Conservation (phyloP, 1,140 invertebrate genomes). For the Drosophila mayri region DNA sequence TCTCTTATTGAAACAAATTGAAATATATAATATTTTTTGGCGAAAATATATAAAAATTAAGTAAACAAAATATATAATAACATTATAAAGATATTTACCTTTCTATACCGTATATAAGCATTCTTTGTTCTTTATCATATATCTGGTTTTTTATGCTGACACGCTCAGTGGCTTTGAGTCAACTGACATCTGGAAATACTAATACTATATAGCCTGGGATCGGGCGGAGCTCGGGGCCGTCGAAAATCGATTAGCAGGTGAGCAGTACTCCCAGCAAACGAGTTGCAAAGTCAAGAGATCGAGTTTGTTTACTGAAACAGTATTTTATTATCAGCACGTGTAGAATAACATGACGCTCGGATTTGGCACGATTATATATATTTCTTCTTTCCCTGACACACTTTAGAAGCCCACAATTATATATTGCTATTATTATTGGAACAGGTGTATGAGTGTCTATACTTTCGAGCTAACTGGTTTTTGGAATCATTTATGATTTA, state of each 20-base stretch:
- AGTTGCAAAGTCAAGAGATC: slow-evolving; percentile 16
- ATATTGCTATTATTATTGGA: slow-evolving; percentile 6
- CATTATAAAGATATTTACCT: too few species aligned
- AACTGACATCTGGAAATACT: slow-evolving; percentile 15
- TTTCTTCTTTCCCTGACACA: slow-evolving; percentile 18
- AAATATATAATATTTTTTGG: neutral
- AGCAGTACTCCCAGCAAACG: slow-evolving; percentile 9
- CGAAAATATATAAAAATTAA: neutral
- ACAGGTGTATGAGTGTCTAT: neutral
- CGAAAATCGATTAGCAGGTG: slow-evolving; percentile 33
- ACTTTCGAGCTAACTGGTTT: neutral
- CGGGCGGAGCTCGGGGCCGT: neutral
- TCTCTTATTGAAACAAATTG: neutral
- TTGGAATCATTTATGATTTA: neutral
- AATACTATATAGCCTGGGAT: slow-evolving; percentile 11
- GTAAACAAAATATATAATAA: neutral
- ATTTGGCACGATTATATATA: slow-evolving; percentile 4
- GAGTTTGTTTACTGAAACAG: slow-evolving; percentile 25
- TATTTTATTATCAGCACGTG: slow-evolving; percentile 29
- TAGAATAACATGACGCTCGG: slow-evolving; percentile 5
- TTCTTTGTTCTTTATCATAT: slow-evolving; percentile 3
- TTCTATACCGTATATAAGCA: too few species aligned
- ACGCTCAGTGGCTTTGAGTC: slow-evolving; percentile 4
- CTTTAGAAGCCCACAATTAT: neutral
- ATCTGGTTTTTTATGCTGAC: neutral